These are phyloP conservation scores for Mactromeris polynyma DNA, from an alignment of 2,888 invertebrate species.

Conservation along the genomic window DNA sequence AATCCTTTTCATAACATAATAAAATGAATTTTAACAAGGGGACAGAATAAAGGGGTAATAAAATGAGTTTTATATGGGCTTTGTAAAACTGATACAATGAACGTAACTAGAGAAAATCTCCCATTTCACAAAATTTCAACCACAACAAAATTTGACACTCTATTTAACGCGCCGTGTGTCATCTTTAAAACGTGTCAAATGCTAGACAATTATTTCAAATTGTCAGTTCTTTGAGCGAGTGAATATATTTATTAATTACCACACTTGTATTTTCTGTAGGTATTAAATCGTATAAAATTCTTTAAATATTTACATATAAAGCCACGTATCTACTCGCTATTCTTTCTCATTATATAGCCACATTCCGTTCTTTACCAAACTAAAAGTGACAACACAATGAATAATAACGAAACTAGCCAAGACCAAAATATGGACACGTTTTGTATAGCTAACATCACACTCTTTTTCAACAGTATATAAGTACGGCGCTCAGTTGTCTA, in stretches of 20 bases:
- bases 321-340: not conserved
- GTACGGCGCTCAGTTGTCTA: no score
- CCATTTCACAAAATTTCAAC: constrained; percentile 46
- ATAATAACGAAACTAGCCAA: not conserved
- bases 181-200: constrained; percentile 39
- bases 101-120: constrained; percentile 35
- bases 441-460: no score
- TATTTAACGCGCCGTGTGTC: constrained; percentile 33
- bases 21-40: constrained; percentile 38
- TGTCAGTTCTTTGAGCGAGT: constrained; percentile 36
- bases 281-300: constrained; percentile 53
- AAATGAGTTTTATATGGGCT: constrained; percentile 43
- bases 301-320: constrained; percentile 22
- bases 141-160: constrained; percentile 52
- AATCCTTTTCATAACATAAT: constrained; percentile 51
- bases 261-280: constrained; percentile 17
- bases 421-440: no score
- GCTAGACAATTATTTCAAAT: constrained; percentile 40
- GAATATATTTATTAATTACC: constrained; percentile 44
- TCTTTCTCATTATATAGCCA: not conserved
- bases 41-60: constrained; percentile 30
- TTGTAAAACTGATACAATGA: constrained; percentile 49
- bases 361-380: not conserved
- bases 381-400: not conserved
- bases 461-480: no score